phyloP scores from a whole-genome alignment of 2,888 invertebrate genomes.

The Dolichomitus sp. region DNA sequence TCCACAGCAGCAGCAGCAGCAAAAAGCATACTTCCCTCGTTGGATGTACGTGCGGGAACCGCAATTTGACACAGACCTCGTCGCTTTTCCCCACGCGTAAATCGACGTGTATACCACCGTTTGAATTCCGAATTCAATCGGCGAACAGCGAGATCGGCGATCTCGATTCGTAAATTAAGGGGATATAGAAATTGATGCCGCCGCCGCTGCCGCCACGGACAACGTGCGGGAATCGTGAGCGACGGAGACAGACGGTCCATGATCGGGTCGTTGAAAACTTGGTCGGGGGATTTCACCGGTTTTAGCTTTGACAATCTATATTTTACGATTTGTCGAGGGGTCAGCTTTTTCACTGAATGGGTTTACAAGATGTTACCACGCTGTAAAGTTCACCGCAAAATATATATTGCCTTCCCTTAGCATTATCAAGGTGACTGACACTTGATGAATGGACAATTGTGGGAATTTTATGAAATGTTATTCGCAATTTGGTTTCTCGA shows the following conservation, averaged over 20 bases:
- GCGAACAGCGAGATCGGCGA: constrained; percentile 69
- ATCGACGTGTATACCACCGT: constrained; percentile 61
- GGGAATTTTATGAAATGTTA: neutral
- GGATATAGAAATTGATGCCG: constrained; percentile 73
- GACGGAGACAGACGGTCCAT: constrained; percentile 34
- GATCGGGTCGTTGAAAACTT: constrained; percentile 34
- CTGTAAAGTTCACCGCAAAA: constrained; percentile 29
- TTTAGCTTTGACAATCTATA: constrained; percentile 55
- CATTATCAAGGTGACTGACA: constrained; percentile 20
- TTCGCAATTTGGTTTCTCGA: neutral
- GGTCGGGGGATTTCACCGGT: constrained; percentile 30
- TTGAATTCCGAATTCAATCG: constrained; percentile 85
- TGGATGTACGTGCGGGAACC: constrained; percentile 69
- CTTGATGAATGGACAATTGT: constrained; percentile 18
- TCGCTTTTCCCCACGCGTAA: constrained; percentile 57
- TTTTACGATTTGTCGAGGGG: constrained; percentile 66
- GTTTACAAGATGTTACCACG: constrained; percentile 63
- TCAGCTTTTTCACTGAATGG: constrained; percentile 55
- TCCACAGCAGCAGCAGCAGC: constrained; percentile 19
- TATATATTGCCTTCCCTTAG: constrained; percentile 14
- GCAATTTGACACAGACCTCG: constrained; percentile 83
- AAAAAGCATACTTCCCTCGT: constrained; percentile 56
- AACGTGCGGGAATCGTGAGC: constrained; percentile 15
- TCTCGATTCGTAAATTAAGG: constrained; percentile 80
- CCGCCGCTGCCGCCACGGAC: constrained; percentile 64